These are phyloP conservation scores for Anguilla marmorata DNA, from an alignment of 2,797 vertebrate genomes.

Conservation along the genomic window DNA sequence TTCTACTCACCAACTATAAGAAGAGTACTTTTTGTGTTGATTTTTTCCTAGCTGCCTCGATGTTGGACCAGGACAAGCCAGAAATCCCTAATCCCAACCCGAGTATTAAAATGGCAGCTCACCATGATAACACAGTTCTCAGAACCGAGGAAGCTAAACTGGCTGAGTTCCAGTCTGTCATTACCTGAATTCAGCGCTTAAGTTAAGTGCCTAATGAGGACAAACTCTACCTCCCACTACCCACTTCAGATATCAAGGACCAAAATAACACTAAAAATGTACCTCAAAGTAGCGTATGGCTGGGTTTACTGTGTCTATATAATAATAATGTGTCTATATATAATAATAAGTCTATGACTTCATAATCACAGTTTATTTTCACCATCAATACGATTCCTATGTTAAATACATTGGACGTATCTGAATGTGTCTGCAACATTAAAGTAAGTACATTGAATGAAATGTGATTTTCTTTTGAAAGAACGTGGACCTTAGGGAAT, in stretches of 20 bases:
- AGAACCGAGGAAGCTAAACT: neutral
- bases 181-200: neutral
- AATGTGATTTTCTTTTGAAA: neutral
- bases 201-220: conserved; percentile 4
- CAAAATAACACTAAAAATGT: neutral
- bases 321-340: no score
- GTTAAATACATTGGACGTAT: neutral
- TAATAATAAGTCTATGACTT: neutral
- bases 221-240: neutral
- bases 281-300: neutral
- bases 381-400: neutral
- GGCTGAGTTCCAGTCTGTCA: neutral
- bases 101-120: neutral
- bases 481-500: neutral
- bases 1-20: no score
- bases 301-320: neutral
- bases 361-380: neutral
- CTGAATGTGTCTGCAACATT: neutral
- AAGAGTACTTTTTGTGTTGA: neutral
- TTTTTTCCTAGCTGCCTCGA: neutral
- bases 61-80: neutral
- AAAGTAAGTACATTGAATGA: neutral
- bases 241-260: neutral
- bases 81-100: neutral
- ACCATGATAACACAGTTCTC: neutral